Base-by-base conservation (phyloP, 1,140 invertebrate species). In the Ceratina calcarata region DNA sequence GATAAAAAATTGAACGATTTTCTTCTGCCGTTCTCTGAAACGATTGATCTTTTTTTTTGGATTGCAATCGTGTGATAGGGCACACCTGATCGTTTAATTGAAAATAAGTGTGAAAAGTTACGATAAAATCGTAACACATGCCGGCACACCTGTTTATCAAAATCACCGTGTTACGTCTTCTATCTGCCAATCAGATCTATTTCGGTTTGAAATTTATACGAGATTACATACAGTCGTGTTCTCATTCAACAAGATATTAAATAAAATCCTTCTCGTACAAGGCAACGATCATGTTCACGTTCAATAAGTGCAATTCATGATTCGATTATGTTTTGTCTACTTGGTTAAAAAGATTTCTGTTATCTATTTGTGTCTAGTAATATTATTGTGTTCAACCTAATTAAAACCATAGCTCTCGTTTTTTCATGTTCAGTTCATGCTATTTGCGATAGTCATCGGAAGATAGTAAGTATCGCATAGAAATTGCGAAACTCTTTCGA, bases 131-230 rank as follows among this genome's bases (percentile, higher is more conserved):
- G 55, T 3, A 15, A 49, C 1, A 16, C 37, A 45, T 45, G 37
- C 18, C 16, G 8, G n/a, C 32, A 20, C 77, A 79, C 76, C 68
- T 78, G 76, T 72, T 71, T 72, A 72, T 78, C 76, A 10, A 0
- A 1, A 53, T 0, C 45, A 15, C 1, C n/a, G 7, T 51, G 10
- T 20, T 61, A 49, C n/a, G n/a, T 22, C 2, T 49, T 24, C 1
- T n/a, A 61, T 16, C 37, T 22, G 37, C 8, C 45, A 45, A 8
- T 18, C n/a, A 24, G 10, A 55, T 20, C 58, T 64, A 51, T 45
- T 64, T 13, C 16, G 45, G 62, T 55, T 15, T 0, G 37, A 57
- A n/a, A 57, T 57, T 32, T 45, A 55, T 55, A 24, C 76, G n/a
- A 20, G n/a, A 24, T 72, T 62, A 32, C 8, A 3, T 51, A 64